phyloP scores from a whole-genome alignment of 2,888 invertebrate species.

The Pristionchus maxplancki region DNA sequence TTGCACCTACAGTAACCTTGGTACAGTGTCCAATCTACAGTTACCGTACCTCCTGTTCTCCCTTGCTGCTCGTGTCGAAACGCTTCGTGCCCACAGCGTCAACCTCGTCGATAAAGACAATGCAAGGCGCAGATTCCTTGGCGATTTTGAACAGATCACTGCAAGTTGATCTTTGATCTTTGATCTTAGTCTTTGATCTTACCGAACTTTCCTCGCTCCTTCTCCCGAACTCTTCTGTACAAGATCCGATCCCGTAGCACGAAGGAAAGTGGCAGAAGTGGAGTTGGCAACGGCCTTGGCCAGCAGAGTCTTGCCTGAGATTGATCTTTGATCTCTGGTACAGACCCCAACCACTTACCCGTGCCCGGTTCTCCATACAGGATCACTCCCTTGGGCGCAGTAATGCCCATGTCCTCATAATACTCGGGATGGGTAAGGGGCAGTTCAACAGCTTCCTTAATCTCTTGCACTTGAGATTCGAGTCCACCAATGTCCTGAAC shows the following conservation, averaged over 20 bases:
- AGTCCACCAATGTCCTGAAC: conserved; percentile 85
- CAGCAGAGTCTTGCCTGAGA: conserved; percentile 89
- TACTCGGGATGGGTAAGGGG: conserved; percentile 99
- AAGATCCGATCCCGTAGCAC: conserved; percentile 98
- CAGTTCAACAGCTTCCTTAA: conserved; percentile 92
- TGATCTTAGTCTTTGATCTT: not conserved
- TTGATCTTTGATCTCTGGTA: conserved; percentile 16
- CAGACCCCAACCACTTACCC: too few relatives aligned
- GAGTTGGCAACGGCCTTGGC: conserved; percentile 99
- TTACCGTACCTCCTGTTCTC: conserved; percentile 84
- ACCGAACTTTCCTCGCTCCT: conserved; percentile 95
- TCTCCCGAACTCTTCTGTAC: conserved; percentile 98
- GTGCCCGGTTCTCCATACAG: conserved; percentile 98
- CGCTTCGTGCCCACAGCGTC: conserved; percentile 98
- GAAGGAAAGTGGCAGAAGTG: conserved; percentile 96
- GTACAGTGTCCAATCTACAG: not conserved
- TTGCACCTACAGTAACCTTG: conserved; percentile 85
- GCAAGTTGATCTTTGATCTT: conserved; percentile 11
- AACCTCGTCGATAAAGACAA: conserved; percentile 99
- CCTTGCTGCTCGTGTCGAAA: conserved; percentile 98
- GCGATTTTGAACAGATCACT: conserved; percentile 73
- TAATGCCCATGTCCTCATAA: conserved; percentile 99
- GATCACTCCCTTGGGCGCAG: conserved; percentile 98
- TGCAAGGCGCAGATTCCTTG: conserved; percentile 82
- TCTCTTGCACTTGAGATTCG: conserved; percentile 89